These are phyloP conservation scores for Osmoderma eremita DNA, from an alignment of 2,888 invertebrate species.

Conservation along the genomic window DNA sequence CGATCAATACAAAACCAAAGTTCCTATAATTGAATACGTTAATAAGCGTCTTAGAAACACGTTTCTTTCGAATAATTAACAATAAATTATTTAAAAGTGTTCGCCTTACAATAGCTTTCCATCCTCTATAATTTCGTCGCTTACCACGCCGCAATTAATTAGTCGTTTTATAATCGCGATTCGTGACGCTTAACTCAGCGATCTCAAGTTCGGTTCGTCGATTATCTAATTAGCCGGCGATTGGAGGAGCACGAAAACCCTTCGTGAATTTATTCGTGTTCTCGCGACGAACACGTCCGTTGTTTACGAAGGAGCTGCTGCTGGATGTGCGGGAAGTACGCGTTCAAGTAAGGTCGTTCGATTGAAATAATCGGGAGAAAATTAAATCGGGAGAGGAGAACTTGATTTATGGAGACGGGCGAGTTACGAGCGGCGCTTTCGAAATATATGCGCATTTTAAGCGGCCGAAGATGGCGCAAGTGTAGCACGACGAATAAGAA, in stretches of 20 bases:
- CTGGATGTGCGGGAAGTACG: no score
- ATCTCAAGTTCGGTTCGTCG: no score
- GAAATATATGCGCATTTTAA: constrained; percentile 35
- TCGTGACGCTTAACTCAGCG: no score
- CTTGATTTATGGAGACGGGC: constrained; percentile 31
- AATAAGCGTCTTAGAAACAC: constrained; percentile 18
- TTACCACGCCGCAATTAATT: no score
- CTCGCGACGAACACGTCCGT: no score
- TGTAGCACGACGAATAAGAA: constrained; percentile 21
- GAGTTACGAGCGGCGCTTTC: constrained; percentile 14
- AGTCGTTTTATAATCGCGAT: no score
- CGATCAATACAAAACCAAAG: not conserved
- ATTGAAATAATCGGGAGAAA: constrained; percentile 31
- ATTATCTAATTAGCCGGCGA: no score
- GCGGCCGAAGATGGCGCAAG: constrained; percentile 15
- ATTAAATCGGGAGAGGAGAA: constrained; percentile 20
- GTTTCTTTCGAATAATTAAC: constrained; percentile 16
- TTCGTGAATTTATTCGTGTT: no score
- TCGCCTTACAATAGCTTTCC: no score
- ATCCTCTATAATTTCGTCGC: no score
- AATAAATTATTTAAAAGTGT: constrained; percentile 28
- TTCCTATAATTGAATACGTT: not conserved
- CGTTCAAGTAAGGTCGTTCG: constrained; percentile 2
- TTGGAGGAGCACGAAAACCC: no score
- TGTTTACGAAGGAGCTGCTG: no score